phyloP scores from a whole-genome alignment of 1,140 invertebrate genomes.

The Drosophila ficusphila region DNA sequence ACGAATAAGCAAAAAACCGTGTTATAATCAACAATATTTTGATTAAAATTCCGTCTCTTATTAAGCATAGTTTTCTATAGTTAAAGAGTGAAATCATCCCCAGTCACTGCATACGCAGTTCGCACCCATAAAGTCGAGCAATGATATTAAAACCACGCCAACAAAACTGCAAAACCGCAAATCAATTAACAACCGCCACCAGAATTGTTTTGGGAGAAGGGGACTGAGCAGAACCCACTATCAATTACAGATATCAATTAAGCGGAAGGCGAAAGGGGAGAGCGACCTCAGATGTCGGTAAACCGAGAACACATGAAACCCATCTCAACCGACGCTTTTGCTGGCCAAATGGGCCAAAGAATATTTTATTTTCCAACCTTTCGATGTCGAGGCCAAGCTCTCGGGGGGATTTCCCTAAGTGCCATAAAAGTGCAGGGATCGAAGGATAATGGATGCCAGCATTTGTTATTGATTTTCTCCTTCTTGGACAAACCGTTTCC shows the following conservation, averaged over 20 bases:
- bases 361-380: not conserved
- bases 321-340: not conserved
- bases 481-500: not conserved
- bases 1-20: too few relatives aligned
- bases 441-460: not conserved
- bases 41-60: too few relatives aligned
- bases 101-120: too few relatives aligned
- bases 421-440: not conserved
- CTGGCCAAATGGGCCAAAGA: not conserved
- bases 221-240: constrained; percentile 7
- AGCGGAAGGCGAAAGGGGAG: not conserved
- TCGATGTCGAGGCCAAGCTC: not conserved
- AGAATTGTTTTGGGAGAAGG: not conserved
- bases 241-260: constrained; percentile 39
- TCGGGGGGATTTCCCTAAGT: not conserved
- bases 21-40: too few relatives aligned
- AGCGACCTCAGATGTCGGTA: not conserved
- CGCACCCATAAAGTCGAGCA: too few relatives aligned
- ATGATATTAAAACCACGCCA: too few relatives aligned
- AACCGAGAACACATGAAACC: not conserved
- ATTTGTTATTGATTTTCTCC: not conserved
- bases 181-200: constrained; percentile 51
- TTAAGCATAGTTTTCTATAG: too few relatives aligned
- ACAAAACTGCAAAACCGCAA: constrained; percentile 53
- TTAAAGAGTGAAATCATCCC: too few relatives aligned